Conservation (phyloP, 2,888 invertebrate species). For the Blera fallax region DNA sequence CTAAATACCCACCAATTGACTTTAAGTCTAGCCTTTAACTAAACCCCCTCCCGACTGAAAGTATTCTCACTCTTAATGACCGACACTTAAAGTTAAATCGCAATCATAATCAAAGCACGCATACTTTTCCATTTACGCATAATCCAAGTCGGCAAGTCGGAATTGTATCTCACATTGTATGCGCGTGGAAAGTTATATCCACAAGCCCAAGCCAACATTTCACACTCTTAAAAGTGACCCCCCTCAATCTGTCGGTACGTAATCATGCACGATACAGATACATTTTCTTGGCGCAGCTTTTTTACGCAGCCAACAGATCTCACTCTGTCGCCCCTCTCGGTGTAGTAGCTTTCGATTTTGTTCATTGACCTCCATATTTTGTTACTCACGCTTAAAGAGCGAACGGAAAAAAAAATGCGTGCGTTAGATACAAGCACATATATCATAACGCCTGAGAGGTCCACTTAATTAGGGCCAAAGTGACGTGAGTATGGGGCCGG, state of each 20-base stretch:
- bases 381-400: not conserved
- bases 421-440: not conserved
- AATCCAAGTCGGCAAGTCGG: not conserved
- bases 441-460: slow-evolving; percentile 16
- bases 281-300: not conserved
- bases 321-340: not conserved
- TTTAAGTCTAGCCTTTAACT: not conserved
- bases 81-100: not conserved
- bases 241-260: not conserved
- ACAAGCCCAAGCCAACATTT: not conserved
- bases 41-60: not conserved
- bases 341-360: slow-evolving; percentile 21
- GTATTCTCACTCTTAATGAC: slow-evolving; percentile 5
- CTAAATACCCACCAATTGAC: not conserved
- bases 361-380: slow-evolving; percentile 41
- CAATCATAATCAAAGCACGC: not conserved
- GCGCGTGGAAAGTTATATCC: slow-evolving; percentile 19
- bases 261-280: slow-evolving; percentile 2
- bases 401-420: not conserved
- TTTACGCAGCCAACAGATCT: slow-evolving; percentile 15
- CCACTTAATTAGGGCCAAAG: slow-evolving; percentile 38
- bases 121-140: not conserved
- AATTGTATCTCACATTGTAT: not conserved
- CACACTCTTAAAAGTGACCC: not conserved
- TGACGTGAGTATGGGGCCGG: not conserved